Evolutionary conservation across 2,797 vertebrate species (phyloP).

Genomic region (Kryptolebias ocellatus): DNA sequence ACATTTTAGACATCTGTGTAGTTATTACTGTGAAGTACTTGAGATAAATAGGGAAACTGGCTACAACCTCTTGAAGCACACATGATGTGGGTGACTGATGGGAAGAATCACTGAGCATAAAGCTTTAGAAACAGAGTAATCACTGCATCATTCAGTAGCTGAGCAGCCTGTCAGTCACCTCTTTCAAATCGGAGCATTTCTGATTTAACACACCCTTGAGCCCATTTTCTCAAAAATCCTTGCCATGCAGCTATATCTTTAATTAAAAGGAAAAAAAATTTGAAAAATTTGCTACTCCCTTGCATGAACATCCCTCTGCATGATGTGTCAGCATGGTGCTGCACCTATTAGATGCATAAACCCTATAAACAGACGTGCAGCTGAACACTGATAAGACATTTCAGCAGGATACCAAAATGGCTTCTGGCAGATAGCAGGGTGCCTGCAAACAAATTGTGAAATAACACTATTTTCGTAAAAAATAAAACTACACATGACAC

Average conservation of each 20-base stretch:
- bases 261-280: neutral
- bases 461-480: constrained; percentile 10
- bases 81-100: neutral
- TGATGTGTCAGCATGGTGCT: constrained; percentile 7
- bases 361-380: neutral
- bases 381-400: neutral
- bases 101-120: neutral
- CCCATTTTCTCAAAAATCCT: neutral
- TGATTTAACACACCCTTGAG: neutral
- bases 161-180: neutral
- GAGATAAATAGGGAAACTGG: too few relatives aligned
- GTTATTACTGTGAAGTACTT: too few relatives aligned
- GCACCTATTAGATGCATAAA: neutral
- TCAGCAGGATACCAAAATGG: constrained; percentile 3
- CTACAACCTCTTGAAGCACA: neutral
- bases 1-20: too few relatives aligned
- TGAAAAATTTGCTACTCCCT: neutral
- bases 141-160: neutral
- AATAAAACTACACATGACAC: neutral
- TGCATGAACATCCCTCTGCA: neutral
- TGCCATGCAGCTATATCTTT: too few relatives aligned
- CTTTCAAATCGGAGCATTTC: neutral
- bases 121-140: neutral
- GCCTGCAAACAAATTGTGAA: constrained; percentile 13
- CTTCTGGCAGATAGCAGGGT: constrained; percentile 4